phyloP scores from a whole-genome alignment of 2,888 invertebrate genomes.

The Scaptomyza cyrtandrae region DNA sequence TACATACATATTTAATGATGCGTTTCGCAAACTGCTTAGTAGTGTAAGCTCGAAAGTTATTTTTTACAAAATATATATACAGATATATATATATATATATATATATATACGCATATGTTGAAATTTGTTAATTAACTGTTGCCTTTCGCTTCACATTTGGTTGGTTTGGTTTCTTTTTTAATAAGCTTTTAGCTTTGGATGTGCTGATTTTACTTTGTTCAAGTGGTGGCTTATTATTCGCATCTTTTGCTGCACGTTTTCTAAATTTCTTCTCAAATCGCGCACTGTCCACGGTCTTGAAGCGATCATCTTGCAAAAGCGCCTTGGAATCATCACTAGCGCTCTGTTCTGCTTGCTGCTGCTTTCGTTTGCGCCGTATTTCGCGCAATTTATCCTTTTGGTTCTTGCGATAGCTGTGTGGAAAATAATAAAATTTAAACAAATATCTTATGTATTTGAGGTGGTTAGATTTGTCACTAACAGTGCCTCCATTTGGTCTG shows the following conservation, averaged over 20 bases:
- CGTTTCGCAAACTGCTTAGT: constrained; percentile 63
- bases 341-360: constrained; percentile 55
- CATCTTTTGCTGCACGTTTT: constrained; percentile 21
- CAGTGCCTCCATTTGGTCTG: constrained; percentile 90
- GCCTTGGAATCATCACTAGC: constrained; percentile 51
- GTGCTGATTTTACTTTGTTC: constrained; percentile 9
- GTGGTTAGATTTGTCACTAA: constrained; percentile 67
- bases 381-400: constrained; percentile 82
- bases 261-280: constrained; percentile 75
- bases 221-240: neutral
- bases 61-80: constrained; percentile 46
- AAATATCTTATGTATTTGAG: neutral
- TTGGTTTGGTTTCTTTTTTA: constrained; percentile 30
- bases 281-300: constrained; percentile 73
- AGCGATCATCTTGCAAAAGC: constrained; percentile 82
- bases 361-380: constrained; percentile 76
- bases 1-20: constrained; percentile 53
- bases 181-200: constrained; percentile 4
- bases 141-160: constrained; percentile 28
- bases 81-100: too few species aligned
- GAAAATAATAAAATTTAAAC: neutral
- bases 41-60: constrained; percentile 68
- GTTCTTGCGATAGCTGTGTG: constrained; percentile 77
- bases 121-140: constrained; percentile 14
- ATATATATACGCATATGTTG: constrained; percentile 16